Evolutionary conservation across 2,797 vertebrate species (phyloP), one percentile per base, ranked within the genome.

Genomic region (Microcaecilia unicolor): DNA sequence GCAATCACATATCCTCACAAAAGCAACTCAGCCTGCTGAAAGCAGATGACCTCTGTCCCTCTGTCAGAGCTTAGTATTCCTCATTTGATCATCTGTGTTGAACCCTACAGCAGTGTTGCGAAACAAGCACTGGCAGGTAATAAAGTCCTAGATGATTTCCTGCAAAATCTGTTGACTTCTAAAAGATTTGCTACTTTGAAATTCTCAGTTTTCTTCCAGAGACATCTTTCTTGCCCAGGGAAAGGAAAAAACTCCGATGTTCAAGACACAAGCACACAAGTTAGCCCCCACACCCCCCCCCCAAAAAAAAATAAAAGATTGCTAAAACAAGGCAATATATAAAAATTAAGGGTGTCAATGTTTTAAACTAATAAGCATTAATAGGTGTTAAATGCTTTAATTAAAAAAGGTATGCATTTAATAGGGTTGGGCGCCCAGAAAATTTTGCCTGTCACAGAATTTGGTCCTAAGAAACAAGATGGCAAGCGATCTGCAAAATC

Each of bases 1-100:
- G 27, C 41, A 19, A 41, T 41, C n/a, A n/a, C 41, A 25, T 56
- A 51, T 55, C 53, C 64, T 51, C 48, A 45, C 38, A 44, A 31
- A 35, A 20, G 41, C 49, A 51, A 49, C 48, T 43, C 10, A 2
- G 9, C 23, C 34, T 29, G 35, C 35, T 39, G 44, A 28, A 40
- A 39, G 38, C 48, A 4, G 31, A 20, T 44, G 45, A 36, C 46
- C 44, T 48, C 37, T 59, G 61, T 59, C 44, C 8, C 6, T 52
- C 49, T 41, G 3, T 55, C 36, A 59, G 44, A 61, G 57, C 51
- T 41, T 40, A n/a, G 18, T 6, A 13, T 35, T 46, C 44, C n/a
- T 47, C 38, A 39, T 56, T 41, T 49, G 34, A 58, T 63, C 46
- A 26, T 19, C 10, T 30, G 34, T 25, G 51, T 28, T 12, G 32